These are phyloP conservation scores for Anabas testudineus DNA, from an alignment of 2,797 vertebrate species.

Conservation along the genomic window DNA sequence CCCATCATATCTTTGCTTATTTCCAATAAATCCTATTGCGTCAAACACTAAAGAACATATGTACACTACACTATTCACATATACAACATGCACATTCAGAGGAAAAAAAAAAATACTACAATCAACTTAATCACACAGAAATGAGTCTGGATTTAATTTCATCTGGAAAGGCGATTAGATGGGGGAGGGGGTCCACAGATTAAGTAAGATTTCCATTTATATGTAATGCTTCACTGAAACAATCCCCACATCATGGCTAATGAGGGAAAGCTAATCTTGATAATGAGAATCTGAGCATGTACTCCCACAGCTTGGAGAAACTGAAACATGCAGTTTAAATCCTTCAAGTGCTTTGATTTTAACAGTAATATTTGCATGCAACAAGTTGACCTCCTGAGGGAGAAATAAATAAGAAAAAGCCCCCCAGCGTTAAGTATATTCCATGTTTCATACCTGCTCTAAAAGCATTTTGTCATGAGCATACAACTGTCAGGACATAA, in stretches of 20 bases:
- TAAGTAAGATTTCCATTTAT: constrained; percentile 75
- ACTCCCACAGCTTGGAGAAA: constrained; percentile 55
- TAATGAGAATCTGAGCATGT: constrained; percentile 73
- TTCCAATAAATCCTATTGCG: constrained; percentile 5
- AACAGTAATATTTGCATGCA: constrained; percentile 18
- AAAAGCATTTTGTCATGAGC: constrained; percentile 15
- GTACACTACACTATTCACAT: not conserved
- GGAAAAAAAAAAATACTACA: constrained; percentile 20
- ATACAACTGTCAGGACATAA: not conserved
- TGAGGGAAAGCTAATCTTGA: constrained; percentile 75
- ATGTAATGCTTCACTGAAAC: constrained; percentile 63
- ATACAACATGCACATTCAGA: not conserved
- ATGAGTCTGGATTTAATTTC: constrained; percentile 57
- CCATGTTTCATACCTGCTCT: constrained; percentile 15
- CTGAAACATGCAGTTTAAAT: constrained; percentile 56
- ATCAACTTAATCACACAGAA: constrained; percentile 55
- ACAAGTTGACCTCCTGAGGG: not conserved
- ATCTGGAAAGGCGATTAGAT: constrained; percentile 59
- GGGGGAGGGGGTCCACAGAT: constrained; percentile 62
- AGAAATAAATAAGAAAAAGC: constrained; percentile 11
- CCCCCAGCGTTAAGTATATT: not conserved
- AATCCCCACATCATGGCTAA: constrained; percentile 60
- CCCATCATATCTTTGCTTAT: constrained; percentile 4
- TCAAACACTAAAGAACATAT: not conserved
- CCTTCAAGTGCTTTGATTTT: constrained; percentile 47